Conservation (phyloP, 2,113 vertebrate species). For the Dolichotis patagonum region DNA sequence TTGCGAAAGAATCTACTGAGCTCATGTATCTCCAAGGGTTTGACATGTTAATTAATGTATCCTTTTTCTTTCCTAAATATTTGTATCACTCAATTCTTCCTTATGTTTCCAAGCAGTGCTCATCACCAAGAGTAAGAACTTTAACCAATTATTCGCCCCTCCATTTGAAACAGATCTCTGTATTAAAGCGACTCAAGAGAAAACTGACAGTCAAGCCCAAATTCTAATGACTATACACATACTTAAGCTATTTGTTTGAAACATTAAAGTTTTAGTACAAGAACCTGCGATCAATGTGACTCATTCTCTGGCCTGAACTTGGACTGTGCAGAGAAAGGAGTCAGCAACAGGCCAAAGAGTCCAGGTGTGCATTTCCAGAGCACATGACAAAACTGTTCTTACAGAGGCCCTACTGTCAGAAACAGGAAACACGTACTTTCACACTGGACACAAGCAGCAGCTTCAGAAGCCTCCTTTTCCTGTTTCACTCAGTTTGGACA, state of each 20-base stretch:
- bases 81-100: not conserved
- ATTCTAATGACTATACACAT: slow-evolving; percentile 33
- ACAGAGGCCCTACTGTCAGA: not conserved
- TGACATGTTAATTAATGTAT: slow-evolving; percentile 28
- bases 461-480: not conserved
- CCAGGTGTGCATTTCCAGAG: not conserved
- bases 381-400: not conserved
- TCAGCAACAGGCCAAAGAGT: not conserved
- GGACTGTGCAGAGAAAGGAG: not conserved
- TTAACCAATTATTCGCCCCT: not conserved
- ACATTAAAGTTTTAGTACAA: slow-evolving; percentile 32
- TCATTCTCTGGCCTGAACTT: not conserved
- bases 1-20: slow-evolving; percentile 4
- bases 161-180: not conserved
- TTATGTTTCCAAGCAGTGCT: not conserved
- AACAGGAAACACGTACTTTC: not conserved
- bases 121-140: not conserved
- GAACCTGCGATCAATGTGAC: slow-evolving; percentile 44
- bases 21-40: not conserved
- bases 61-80: slow-evolving; percentile 33
- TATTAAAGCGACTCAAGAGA: not conserved
- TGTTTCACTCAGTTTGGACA: not conserved
- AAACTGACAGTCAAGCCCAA: not conserved
- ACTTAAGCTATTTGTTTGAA: slow-evolving; percentile 25
- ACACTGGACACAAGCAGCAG: not conserved